These are phyloP conservation scores for Congeria kusceri DNA, from an alignment of 2,888 invertebrate genomes.

Conservation along the genomic window DNA sequence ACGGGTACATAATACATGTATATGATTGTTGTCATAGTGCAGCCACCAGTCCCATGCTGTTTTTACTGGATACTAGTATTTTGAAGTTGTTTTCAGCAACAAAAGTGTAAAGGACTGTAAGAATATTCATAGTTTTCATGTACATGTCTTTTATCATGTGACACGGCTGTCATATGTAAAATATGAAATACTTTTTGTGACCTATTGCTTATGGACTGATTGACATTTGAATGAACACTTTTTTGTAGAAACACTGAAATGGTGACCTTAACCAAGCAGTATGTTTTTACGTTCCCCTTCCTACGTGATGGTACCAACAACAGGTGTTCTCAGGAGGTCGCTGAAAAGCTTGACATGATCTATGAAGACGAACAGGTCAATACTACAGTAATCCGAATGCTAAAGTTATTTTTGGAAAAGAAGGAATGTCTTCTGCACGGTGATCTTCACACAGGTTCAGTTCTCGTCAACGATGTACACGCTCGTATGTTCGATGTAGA, in stretches of 20 bases:
- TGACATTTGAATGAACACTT: too few relatives aligned
- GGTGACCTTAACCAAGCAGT: slow-evolving; percentile 66
- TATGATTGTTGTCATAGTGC: too few relatives aligned
- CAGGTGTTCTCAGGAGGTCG: slow-evolving; percentile 63
- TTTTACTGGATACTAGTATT: too few relatives aligned
- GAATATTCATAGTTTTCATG: too few relatives aligned
- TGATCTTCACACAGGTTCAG: slow-evolving; percentile 76
- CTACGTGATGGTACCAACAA: slow-evolving; percentile 64
- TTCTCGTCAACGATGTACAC: slow-evolving; percentile 68
- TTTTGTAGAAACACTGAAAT: slow-evolving; percentile 67
- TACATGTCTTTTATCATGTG: too few relatives aligned
- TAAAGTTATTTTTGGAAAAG: slow-evolving; percentile 69
- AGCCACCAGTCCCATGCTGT: too few relatives aligned
- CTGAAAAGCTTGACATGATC: slow-evolving; percentile 50
- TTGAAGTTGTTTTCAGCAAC: too few relatives aligned
- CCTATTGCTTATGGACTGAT: too few relatives aligned
- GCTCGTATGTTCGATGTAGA: slow-evolving; percentile 71
- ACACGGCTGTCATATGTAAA: too few relatives aligned
- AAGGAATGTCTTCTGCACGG: slow-evolving; percentile 78
- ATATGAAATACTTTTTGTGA: too few relatives aligned
- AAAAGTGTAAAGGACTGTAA: too few relatives aligned
- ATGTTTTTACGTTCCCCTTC: slow-evolving; percentile 71
- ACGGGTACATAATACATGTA: too few relatives aligned
- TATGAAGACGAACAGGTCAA: slow-evolving; percentile 66
- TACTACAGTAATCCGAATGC: slow-evolving; percentile 61